phyloP scores from a whole-genome alignment of 1,140 invertebrate genomes.

The Zaprionus kolodkinae region DNA sequence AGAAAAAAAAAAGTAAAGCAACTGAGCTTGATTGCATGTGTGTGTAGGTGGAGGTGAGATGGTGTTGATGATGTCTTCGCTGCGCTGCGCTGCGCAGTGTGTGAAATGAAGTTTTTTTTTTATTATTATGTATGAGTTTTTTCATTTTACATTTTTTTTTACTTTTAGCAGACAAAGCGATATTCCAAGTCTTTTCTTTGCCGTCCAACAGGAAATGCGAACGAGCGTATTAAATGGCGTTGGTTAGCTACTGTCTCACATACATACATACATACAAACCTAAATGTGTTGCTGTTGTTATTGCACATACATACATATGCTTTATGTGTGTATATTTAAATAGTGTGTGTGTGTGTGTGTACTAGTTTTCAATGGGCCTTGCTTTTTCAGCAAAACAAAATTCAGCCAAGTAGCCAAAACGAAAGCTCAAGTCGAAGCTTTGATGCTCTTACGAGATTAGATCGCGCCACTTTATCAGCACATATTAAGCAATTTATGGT shows the following conservation, averaged over 20 bases:
- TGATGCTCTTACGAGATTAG: conserved; percentile 19
- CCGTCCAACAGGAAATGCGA: conserved; percentile 76
- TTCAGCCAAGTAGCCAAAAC: conserved; percentile 5
- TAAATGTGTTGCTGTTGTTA: conserved; percentile 29
- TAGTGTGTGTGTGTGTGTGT: conserved; percentile 52
- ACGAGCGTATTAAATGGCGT: conserved; percentile 73
- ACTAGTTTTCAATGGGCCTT: conserved; percentile 58
- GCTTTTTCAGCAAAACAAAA: conserved; percentile 21
- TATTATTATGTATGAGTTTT: conserved; percentile 52
- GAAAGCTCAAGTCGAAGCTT: conserved; percentile 17
- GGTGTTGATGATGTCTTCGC: conserved; percentile 28
- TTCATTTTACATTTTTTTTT: conserved; percentile 43
- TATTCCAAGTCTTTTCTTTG: conserved; percentile 55
- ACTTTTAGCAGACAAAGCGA: conserved; percentile 66
- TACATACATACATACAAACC: conserved; percentile 41
- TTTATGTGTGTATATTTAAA: conserved; percentile 24
- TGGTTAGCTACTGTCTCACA: conserved; percentile 33
- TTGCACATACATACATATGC: conserved; percentile 23
- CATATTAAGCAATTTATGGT: not conserved
- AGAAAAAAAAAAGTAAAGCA: conserved; percentile 19
- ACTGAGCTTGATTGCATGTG: conserved; percentile 18
- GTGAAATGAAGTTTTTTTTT: conserved; percentile 65
- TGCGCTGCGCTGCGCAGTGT: conserved; percentile 35
- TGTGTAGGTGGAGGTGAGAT: conserved; percentile 28
- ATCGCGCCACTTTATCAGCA: not conserved